Percentiles rank a stretch among this genome's conserved stretches.
Evolutionary conservation across 2,888 invertebrate species (phyloP).

Genomic region (Callosobruchus maculatus): DNA sequence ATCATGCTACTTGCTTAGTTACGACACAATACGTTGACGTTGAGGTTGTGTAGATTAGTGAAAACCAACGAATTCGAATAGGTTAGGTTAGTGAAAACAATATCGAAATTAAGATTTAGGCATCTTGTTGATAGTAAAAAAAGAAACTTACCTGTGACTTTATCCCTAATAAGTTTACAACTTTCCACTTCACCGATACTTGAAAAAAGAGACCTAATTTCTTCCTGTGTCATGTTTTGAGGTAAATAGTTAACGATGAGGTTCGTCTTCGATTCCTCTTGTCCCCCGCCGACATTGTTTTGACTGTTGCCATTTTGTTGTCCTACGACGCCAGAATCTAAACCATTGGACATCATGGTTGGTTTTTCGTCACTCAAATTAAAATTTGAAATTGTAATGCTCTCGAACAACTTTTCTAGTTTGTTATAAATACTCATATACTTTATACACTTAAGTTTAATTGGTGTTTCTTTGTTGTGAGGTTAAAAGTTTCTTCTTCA

Average conservation of each 20-base stretch:
- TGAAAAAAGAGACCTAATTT: conserved; percentile 95
- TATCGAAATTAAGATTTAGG: too few relatives aligned
- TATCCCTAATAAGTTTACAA: conserved; percentile 98
- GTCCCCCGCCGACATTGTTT: conserved; percentile 56
- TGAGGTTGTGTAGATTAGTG: too few relatives aligned
- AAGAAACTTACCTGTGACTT: conserved; percentile 75
- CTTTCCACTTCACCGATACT: conserved; percentile 99
- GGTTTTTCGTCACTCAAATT: conserved; percentile 36
- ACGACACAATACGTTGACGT: too few relatives aligned
- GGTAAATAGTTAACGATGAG: conserved; percentile 99
- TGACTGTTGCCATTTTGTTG: conserved; percentile 78
- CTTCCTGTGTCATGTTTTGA: conserved; percentile 99
- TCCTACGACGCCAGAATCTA: conserved; percentile 71
- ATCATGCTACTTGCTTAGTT: too few relatives aligned
- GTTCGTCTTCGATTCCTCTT: conserved; percentile 95
- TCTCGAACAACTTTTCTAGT: conserved; percentile 35
- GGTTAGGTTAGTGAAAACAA: too few relatives aligned
- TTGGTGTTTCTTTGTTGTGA: conserved; percentile 24
- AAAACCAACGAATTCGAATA: too few relatives aligned
- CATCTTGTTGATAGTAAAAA: neutral
- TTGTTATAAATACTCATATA: conserved; percentile 24
- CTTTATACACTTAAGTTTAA: conserved; percentile 22
- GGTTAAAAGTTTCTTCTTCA: conserved; percentile 16
- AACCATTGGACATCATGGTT: conserved; percentile 77
- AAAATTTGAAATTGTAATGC: conserved; percentile 31